A percentile compares a stretch with the other conserved stretches of the same genome.
phyloP scores from a whole-genome alignment of 1,140 invertebrate genomes.

The Macrocentrus cingulum region DNA sequence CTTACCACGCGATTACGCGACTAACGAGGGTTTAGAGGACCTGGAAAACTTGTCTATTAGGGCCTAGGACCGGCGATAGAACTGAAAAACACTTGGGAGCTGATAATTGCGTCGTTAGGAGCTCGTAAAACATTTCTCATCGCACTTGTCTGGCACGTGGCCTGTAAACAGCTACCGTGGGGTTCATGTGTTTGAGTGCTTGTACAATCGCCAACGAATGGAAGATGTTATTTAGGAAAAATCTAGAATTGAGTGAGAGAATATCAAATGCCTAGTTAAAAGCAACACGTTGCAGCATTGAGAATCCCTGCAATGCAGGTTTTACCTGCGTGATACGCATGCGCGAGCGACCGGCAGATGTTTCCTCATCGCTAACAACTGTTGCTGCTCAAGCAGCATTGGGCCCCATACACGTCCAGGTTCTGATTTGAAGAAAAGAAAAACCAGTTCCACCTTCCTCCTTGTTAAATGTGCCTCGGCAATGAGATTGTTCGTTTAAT shows the following conservation, averaged over 20 bases:
- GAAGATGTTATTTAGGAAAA: too few species aligned
- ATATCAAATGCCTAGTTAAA: too few species aligned
- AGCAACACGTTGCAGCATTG: slow-evolving; percentile 31
- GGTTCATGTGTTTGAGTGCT: background rate
- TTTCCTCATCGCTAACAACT: slow-evolving; percentile 53
- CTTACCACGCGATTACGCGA: too few species aligned
- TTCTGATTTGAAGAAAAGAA: slow-evolving; percentile 41
- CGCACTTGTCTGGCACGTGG: slow-evolving; percentile 12
- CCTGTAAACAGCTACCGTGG: background rate
- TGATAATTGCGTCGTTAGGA: slow-evolving; percentile 21
- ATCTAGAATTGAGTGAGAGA: too few species aligned
- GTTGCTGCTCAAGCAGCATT: slow-evolving; percentile 36
- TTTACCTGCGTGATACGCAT: slow-evolving; percentile 45
- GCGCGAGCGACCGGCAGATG: slow-evolving; percentile 48
- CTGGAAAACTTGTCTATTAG: background rate
- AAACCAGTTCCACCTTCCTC: slow-evolving; percentile 19
- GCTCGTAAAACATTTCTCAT: slow-evolving; percentile 18
- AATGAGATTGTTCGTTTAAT: background rate
- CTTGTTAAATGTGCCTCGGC: background rate
- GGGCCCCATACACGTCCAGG: slow-evolving; percentile 22
- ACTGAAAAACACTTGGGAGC: background rate
- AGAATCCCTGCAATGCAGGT: slow-evolving; percentile 47
- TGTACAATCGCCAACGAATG: too few species aligned
- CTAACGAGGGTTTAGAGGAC: too few species aligned
- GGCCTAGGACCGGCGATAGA: background rate